Percentiles rank a stretch among this genome's conserved stretches.
These are phyloP conservation scores for Anoplolepis gracilipes DNA, from an alignment of 1,140 invertebrate genomes.

Conservation along the genomic window DNA sequence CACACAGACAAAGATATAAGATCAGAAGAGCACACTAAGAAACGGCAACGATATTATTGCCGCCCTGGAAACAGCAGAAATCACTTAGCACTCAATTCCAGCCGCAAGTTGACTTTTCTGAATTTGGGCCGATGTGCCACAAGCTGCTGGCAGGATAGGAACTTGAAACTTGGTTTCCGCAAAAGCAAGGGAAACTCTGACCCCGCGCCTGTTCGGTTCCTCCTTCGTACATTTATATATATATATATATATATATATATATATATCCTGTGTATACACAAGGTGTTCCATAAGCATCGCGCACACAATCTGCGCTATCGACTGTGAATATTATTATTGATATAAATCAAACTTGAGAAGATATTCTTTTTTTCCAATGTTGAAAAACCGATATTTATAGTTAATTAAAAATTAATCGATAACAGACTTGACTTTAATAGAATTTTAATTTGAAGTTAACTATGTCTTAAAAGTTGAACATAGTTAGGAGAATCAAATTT, in stretches of 20 bases:
- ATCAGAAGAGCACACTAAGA: slow-evolving; percentile 20
- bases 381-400: slow-evolving; percentile 9
- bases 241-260: background rate
- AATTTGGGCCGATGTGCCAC: slow-evolving; percentile 41
- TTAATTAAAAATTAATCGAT: slow-evolving; percentile 59
- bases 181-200: slow-evolving; percentile 49
- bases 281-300: background rate
- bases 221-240: background rate
- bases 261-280: background rate
- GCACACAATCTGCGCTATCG: background rate
- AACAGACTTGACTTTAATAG: slow-evolving; percentile 13
- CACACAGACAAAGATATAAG: slow-evolving; percentile 25
- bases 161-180: slow-evolving; percentile 43
- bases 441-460: slow-evolving; percentile 47
- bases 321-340: background rate
- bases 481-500: slow-evolving; percentile 12
- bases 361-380: background rate
- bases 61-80: slow-evolving; percentile 75
- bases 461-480: slow-evolving; percentile 13
- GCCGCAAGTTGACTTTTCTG: slow-evolving; percentile 72
- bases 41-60: slow-evolving; percentile 53
- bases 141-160: slow-evolving; percentile 44
- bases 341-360: background rate
- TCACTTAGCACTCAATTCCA: slow-evolving; percentile 77
- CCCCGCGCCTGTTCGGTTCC: background rate